A percentile compares a stretch with the other conserved stretches of the same genome.
Evolutionary conservation across 1,140 invertebrate species (phyloP).

Genomic region (Adoxophyes honmai): DNA sequence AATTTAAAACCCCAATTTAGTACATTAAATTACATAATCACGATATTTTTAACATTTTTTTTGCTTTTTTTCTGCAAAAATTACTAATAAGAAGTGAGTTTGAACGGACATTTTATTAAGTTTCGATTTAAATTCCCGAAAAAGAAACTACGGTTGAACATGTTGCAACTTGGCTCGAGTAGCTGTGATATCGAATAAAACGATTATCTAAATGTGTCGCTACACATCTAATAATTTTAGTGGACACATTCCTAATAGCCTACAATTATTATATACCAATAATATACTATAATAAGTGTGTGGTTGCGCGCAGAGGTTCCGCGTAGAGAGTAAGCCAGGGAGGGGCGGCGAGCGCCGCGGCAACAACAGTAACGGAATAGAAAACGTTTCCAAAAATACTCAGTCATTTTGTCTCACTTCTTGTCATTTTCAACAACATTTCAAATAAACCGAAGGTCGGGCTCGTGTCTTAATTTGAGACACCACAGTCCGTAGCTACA

Average conservation of each 20-base stretch:
- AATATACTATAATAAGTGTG: slow-evolving; percentile 20
- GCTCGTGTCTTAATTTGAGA: neutral
- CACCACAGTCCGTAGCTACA: neutral
- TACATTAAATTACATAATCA: slow-evolving; percentile 52
- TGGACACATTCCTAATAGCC: slow-evolving; percentile 44
- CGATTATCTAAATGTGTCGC: slow-evolving; percentile 25
- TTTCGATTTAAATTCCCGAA: slow-evolving; percentile 28
- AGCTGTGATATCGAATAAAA: slow-evolving; percentile 16
- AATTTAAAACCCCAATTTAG: slow-evolving; percentile 47
- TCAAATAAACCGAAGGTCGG: slow-evolving; percentile 12
- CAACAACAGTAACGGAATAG: slow-evolving; percentile 17
- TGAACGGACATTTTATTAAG: slow-evolving; percentile 36
- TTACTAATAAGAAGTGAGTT: slow-evolving; percentile 43
- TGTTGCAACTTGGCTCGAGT: slow-evolving; percentile 26
- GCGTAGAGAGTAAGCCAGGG: neutral
- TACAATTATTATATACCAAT: slow-evolving; percentile 35
- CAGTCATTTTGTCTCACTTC: slow-evolving; percentile 38
- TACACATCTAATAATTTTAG: slow-evolving; percentile 36
- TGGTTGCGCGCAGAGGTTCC: neutral
- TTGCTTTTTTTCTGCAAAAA: slow-evolving; percentile 37
- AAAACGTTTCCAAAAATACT: slow-evolving; percentile 52
- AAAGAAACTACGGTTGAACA: slow-evolving; percentile 54
- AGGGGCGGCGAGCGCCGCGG: neutral
- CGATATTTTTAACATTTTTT: slow-evolving; percentile 51
- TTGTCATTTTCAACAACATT: slow-evolving; percentile 44